Evolutionary conservation across 2,113 vertebrate species (phyloP), one percentile per base, ranked within the genome.

Genomic region (Actenoides hombroni): DNA sequence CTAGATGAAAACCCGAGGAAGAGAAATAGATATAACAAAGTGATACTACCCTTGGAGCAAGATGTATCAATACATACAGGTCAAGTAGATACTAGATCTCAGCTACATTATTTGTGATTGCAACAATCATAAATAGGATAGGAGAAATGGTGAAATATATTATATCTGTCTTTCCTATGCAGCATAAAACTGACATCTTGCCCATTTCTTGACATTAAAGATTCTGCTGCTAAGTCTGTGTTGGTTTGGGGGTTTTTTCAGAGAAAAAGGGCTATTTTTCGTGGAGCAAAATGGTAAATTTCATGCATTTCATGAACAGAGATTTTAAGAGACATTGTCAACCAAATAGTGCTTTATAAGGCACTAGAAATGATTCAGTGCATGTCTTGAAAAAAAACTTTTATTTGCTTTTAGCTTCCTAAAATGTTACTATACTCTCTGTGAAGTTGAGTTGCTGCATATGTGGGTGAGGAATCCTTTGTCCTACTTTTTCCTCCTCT

Each of bases 81-180:
- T 80, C 91, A 89, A 89, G 40, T n/a, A 63, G 94, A 92, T 51
- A 74, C 46, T 87, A 74, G 83, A 91, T 54, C 79, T 89, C 35
- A 4, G 54, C 83, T 92, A 56, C 81, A 94, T 96, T 94, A 94
- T 92, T 96, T 96, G 96, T 96, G 95, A 96, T 96, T 95, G 96
- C 83, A 92, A 39, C 92, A 94, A 95, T 95, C 96, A 96, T 97
- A 96, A 96, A 96, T 87, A 94, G 86, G 74, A 59, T 69, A 85
- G 86, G 63, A 94, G 61, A 95, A 96, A 94, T 42, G 53, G 74
- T 94, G 83, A 88, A 92, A 96, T 77, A 92, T 33, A 87, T 94
- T 94, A 67, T 65, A 96, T 97, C 67, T 89, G 86, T 96, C 96
- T 96, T 96, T 96, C 91, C 87, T 81, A 97, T 96, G 92, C 6